These are phyloP conservation scores for Danio kyathit DNA, from an alignment of 2,797 vertebrate genomes.

Conservation along the genomic window DNA sequence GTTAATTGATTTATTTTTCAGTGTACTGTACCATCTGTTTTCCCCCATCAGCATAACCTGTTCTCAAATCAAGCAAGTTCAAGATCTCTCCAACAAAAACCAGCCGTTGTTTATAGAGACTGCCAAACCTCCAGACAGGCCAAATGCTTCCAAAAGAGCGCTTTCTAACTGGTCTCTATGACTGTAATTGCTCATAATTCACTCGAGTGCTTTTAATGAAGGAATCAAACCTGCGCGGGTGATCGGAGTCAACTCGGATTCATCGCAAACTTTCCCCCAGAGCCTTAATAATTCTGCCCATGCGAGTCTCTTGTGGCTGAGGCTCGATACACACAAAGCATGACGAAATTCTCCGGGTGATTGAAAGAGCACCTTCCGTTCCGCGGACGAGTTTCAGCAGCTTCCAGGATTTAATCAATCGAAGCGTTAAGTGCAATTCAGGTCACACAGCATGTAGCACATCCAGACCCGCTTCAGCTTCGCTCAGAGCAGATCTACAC, in stretches of 20 bases:
- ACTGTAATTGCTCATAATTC: conserved; percentile 73
- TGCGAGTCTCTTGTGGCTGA: conserved; percentile 43
- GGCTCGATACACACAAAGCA: conserved; percentile 39
- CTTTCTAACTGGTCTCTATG: conserved; percentile 39
- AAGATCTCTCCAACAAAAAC: conserved; percentile 43
- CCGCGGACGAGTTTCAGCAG: conserved; percentile 16
- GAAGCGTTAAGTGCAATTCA: conserved; percentile 45
- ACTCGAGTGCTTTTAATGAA: conserved; percentile 66
- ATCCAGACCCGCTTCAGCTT: conserved; percentile 11
- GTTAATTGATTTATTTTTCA: too few relatives aligned
- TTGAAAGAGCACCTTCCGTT: conserved; percentile 51
- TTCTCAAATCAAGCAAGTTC: too few relatives aligned
- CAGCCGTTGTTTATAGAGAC: conserved; percentile 42
- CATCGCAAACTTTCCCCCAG: not conserved
- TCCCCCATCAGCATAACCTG: too few relatives aligned
- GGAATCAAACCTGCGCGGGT: conserved; percentile 53
- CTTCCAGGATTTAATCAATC: conserved; percentile 52
- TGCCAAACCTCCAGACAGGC: conserved; percentile 26
- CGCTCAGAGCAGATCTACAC: conserved; percentile 42
- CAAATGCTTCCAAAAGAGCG: conserved; percentile 32
- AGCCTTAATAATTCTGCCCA: conserved; percentile 44
- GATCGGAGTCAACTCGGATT: conserved; percentile 34
- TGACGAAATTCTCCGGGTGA: conserved; percentile 49
- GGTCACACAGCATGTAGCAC: conserved; percentile 46
- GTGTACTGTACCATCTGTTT: too few relatives aligned